Percentiles rank a stretch among this genome's conserved stretches.
Conservation (phyloP, 2,797 vertebrate species). For the Leptatherina wallacei region DNA sequence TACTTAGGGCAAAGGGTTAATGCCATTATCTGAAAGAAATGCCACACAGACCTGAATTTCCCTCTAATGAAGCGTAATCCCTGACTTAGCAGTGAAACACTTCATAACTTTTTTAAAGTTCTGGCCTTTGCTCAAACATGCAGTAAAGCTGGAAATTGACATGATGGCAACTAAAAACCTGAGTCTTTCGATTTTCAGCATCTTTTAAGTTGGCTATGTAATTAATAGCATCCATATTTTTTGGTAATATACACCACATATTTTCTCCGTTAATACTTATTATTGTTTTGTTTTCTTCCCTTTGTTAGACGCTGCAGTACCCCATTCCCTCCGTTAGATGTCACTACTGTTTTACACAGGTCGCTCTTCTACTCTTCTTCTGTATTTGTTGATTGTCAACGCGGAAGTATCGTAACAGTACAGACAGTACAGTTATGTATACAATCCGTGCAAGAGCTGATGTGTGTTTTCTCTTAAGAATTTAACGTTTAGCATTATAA, state of each 20-base stretch:
- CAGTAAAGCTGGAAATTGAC: no score
- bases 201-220: no score
- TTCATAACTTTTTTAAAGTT: no score
- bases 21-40: background rate
- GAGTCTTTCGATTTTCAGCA: no score
- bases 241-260: background rate
- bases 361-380: background rate
- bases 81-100: no score
- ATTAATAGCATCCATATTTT: background rate
- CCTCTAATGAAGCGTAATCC: no score
- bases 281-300: background rate
- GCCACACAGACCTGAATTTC: background rate
- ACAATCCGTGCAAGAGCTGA: background rate
- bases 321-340: conserved; percentile 45
- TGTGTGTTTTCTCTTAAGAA: background rate
- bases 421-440: background rate
- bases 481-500: background rate
- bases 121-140: no score
- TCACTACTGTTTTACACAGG: conserved; percentile 17
- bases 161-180: no score
- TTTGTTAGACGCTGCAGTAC: conserved; percentile 31
- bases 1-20: background rate
- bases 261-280: background rate
- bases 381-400: background rate
- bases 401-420: conserved; percentile 58